Evolutionary conservation across 64 coral and sea anemone genomes (phyloP), one percentile per base, ranked within the genome.

Genomic region (Porites lutea): DNA sequence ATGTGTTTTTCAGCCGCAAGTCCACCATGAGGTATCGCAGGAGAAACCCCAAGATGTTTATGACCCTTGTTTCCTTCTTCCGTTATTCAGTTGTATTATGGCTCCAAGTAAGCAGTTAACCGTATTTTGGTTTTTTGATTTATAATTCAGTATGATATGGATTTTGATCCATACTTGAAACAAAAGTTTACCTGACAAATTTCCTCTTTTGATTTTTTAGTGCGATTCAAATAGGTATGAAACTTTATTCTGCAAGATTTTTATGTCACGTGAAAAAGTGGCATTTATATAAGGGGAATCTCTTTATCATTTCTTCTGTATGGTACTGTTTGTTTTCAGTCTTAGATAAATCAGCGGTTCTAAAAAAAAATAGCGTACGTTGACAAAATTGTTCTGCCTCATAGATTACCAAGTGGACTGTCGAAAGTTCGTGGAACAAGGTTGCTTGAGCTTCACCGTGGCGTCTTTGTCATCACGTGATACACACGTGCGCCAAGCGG

Each of bases 381-480:
- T 37, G 27, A 37, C 27, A 37, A 37, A 37, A 37, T 75, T 61
- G 37, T 65, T 65, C 55, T 52, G 15, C 43, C 74, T 83, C 7
- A 9, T 55, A 97, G 95, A 97, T 91, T 87, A 68, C 45, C 87
- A 87, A 72, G 88, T 97, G 77, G 88, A 94, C 66, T 93, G 95
- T 68, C 92, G 95, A 21, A 97, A 97, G 79, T 91, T 97, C 50
- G 69, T 97, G 71, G 95, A 93, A 80, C 88, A 70, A 53, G 88
- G 92, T 15, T 92, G 95, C 43, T 59, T 94, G 44, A 82, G 92
- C 44, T 94, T 82, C 20, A 48, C 89, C 13, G 65, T 90, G 54
- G 83, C 92, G 44, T 88, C 95, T 3, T 74, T 97, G 61, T 93
- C 95, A 59, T 97, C 95, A 97, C 95, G 82, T 94, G 95, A 97